phyloP scores from a whole-genome alignment of 2,797 vertebrate species.

The Falco peregrinus region DNA sequence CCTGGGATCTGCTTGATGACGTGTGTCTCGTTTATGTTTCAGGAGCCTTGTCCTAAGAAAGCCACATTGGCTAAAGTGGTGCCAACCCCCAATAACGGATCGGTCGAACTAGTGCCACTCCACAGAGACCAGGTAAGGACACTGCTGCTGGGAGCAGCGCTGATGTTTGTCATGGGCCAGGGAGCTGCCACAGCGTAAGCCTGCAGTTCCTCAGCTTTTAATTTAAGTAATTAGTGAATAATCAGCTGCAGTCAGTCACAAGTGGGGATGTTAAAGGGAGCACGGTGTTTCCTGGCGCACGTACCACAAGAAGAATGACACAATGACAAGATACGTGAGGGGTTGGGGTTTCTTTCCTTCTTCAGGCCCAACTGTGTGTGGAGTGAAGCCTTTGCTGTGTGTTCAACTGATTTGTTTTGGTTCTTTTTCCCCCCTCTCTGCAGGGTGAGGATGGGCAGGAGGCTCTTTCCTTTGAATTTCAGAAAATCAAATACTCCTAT shows the following conservation, averaged over 20 bases:
- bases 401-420: background rate
- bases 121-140: conserved; percentile 87
- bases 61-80: conserved; percentile 92
- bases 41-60: conserved; percentile 87
- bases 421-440: background rate
- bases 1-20: fast-evolving
- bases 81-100: conserved; percentile 94
- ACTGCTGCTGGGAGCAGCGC: too few relatives aligned
- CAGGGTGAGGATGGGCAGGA: conserved; percentile 86
- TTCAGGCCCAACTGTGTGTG: fast-evolving
- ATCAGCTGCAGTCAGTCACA: background rate
- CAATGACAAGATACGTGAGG: fast-evolving
- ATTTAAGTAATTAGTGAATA: too few relatives aligned
- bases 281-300: fast-evolving
- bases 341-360: background rate
- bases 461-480: conserved; percentile 91
- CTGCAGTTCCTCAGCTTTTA: background rate
- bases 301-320: fast-evolving
- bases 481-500: conserved; percentile 92
- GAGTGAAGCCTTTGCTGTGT: background rate
- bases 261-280: too few relatives aligned
- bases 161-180: fast-evolving
- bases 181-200: fast-evolving
- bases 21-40: background rate
- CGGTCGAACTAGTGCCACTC: conserved; percentile 89